phyloP scores from a whole-genome alignment of 2,113 vertebrate genomes.

The Zosterops pallidus region DNA sequence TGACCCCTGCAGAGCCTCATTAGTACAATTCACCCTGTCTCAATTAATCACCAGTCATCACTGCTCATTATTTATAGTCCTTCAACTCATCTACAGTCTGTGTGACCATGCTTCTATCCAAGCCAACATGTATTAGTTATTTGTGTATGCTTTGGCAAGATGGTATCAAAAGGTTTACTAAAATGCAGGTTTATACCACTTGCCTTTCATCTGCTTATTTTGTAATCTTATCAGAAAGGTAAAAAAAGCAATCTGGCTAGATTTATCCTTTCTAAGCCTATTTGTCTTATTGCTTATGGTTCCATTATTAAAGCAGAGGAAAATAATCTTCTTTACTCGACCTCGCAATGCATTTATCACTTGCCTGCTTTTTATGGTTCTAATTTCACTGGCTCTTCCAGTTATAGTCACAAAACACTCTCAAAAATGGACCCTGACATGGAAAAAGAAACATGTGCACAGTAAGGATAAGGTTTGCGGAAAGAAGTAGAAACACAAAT shows the following conservation, averaged over 20 bases:
- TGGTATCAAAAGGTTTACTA: slow-evolving; percentile 19
- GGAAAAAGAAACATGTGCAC: not conserved
- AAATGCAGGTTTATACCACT: slow-evolving; percentile 22
- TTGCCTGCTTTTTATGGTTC: slow-evolving; percentile 1
- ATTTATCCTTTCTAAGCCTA: slow-evolving; percentile 50
- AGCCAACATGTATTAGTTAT: not conserved
- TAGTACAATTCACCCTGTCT: not conserved
- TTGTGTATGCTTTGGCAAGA: not conserved
- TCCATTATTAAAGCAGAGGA: slow-evolving; percentile 48
- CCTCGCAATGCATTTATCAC: not conserved
- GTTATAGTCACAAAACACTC: not conserved
- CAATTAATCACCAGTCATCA: not conserved
- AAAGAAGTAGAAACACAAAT: not conserved
- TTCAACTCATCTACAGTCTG: not conserved
- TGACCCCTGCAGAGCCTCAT: not conserved
- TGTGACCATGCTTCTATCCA: not conserved
- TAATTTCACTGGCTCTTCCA: not conserved
- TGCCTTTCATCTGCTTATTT: slow-evolving; percentile 52
- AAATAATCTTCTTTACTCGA: slow-evolving; percentile 50
- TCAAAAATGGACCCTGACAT: not conserved
- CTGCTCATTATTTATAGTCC: slow-evolving; percentile 13
- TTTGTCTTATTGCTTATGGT: slow-evolving; percentile 53
- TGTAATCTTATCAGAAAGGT: slow-evolving; percentile 59
- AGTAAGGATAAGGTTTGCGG: not conserved
- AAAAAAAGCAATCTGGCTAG: slow-evolving; percentile 43